Base-by-base conservation (phyloP, 2,113 vertebrate species). In the Alouatta palliata region DNA sequence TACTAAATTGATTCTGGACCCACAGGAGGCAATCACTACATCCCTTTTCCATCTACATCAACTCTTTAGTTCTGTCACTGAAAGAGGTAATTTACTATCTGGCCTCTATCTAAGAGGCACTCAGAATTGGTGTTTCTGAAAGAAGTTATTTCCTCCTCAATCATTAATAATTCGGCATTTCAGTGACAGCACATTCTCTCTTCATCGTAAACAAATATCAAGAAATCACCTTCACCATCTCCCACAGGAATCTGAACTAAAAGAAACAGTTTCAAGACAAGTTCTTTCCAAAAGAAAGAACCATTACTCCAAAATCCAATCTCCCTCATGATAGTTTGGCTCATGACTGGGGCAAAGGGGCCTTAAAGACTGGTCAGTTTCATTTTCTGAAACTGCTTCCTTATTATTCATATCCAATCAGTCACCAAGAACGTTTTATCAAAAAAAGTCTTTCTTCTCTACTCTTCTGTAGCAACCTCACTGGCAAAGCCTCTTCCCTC, bases 91-190 rank as follows among this genome's bases (percentile, higher is more conserved):
- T 71, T 77, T 25, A 66, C 73, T 71, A 16, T 68, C 66, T 86
- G 58, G 52, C 40, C 73, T 88, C 68, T 9, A 37, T 40, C 56
- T 84, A 79, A 88, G n/a, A 45, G 56, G 58, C 49, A 58, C 96
- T 90, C 83, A 79, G 86, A 73, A 40, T 1, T 20, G 10, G 56
- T 66, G 66, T 89, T 94, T 92, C 90, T n/a, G 54, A 92, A 93
- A 79, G 73, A 93, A 91, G n/a, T 80, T 83, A 92, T 89, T 97
- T 95, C 73, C 94, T 95, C 87, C 83, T 68, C 86, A 37, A 56
- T 95, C 87, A 91, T 97, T 92, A 93, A 94, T 94, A 95, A 97
- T 94, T 85, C 95, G 95, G 14, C 70, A 47, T 47, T 89, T 94
- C 90, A 91, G 87, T 37, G 80, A 73, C 86, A 91, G 58, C 49